Base-by-base conservation (phyloP, 2,113 vertebrate genomes). In the Epinephelus moara region DNA sequence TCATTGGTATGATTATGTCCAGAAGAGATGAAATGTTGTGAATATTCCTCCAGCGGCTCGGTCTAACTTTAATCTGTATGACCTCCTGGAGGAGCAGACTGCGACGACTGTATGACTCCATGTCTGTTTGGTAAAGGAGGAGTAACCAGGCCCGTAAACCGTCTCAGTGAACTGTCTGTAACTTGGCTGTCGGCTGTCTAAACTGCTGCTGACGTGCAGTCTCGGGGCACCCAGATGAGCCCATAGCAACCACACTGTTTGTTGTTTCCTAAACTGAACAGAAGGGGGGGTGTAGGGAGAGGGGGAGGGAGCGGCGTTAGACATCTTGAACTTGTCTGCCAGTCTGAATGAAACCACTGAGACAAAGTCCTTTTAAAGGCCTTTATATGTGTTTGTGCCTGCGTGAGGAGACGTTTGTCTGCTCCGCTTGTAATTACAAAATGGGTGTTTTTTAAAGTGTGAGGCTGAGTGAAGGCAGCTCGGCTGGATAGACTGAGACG, bases 211-310 rank as follows among this genome's bases (percentile, higher is more conserved):
- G 80, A 82, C 82, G 67, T 71, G 68, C 55, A 14, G 85, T 68
- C 75, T 66, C 72, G 21, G 67, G 82, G 70, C 33, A 53, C 30
- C 86, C 71, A 64, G 75, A 82, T 78, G 84, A 89, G 77, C 70
- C 93, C 94, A 80, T 94, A 90, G 92, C 90, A 93, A 94, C 91
- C 49, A 8, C 84, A 91, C 90, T 94, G 93, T 95, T 93, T 93
- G 88, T 92, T 92, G 86, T 91, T 82, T 79, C 82, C 87, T 88
- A 87, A 86, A 84, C 70, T 60, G 25, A 63, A 61, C 52, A 8
- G 84, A 19, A 19, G 57, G 45, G 37, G 60, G 64, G 33, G 4
- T 3, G 27, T 27, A 30, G 30, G 30, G 27, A 30, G 27, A 42
- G 56, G 52, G 60, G 49, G 61, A 12, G 82, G 73, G 78, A 74